These are phyloP conservation scores for Drosophila nebulosa DNA, from an alignment of 1,140 invertebrate species.

Conservation along the genomic window DNA sequence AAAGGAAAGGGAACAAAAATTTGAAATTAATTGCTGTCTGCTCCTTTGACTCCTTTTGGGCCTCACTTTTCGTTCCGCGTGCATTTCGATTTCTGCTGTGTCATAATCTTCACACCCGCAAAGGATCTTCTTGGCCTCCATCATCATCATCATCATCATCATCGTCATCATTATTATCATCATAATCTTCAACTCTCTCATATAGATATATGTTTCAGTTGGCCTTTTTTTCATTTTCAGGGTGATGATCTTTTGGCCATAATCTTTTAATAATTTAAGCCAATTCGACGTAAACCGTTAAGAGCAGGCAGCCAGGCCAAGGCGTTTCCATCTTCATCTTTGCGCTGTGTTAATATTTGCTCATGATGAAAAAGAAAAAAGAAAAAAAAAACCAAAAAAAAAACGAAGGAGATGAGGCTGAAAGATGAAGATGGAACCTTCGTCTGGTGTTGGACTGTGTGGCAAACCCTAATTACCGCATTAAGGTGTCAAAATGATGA, in stretches of 20 bases:
- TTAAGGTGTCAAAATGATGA: conserved; percentile 80
- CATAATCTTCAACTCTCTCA: neutral
- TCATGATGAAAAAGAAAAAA: conserved; percentile 71
- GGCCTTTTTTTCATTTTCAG: neutral
- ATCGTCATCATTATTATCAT: neutral
- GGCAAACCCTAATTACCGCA: conserved; percentile 76
- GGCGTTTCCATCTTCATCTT: conserved; percentile 52
- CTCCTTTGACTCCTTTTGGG: conserved; percentile 27
- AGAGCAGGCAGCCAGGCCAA: conserved; percentile 26
- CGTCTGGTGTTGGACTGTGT: neutral
- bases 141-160: neutral
- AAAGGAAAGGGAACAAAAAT: conserved; percentile 45
- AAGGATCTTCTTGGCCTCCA: conserved; percentile 22
- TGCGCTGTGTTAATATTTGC: conserved; percentile 75
- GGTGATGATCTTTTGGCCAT: conserved; percentile 67
- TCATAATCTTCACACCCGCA: conserved; percentile 77
- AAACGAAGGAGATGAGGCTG: neutral
- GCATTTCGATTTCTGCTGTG: conserved; percentile 62
- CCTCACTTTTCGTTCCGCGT: conserved; percentile 14
- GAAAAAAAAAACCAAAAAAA: neutral
- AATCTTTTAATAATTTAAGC: conserved; percentile 79
- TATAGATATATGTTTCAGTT: conserved; percentile 11
- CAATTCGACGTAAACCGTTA: conserved; percentile 78
- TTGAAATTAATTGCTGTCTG: conserved; percentile 72
- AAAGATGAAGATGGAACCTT: neutral